A percentile compares a stretch with the other conserved stretches of the same genome.
phyloP scores from a whole-genome alignment of 1,140 invertebrate genomes.

The Oedothorax gibbosus region DNA sequence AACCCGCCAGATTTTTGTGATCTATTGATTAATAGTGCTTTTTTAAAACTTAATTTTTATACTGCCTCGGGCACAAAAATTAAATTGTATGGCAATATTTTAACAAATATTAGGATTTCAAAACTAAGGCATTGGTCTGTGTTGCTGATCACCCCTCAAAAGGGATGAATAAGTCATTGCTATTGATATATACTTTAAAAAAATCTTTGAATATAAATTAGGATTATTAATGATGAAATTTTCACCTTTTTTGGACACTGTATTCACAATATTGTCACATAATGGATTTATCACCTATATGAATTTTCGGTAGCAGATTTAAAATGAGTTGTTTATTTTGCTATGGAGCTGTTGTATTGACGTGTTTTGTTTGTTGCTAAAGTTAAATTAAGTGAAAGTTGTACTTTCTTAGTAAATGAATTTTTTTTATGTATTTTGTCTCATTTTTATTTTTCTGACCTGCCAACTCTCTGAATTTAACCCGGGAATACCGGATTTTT shows the following conservation, averaged over 20 bases:
- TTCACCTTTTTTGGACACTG: not conserved
- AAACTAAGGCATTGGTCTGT: too few species aligned
- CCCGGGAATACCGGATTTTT: too few species aligned
- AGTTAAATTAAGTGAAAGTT: not conserved
- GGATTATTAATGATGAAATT: not conserved
- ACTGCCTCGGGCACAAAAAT: too few species aligned
- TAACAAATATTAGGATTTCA: too few species aligned
- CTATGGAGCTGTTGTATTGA: not conserved
- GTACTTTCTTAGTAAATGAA: constrained; percentile 6
- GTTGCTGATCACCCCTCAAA: not conserved
- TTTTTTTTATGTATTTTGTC: not conserved
- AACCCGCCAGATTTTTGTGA: too few species aligned
- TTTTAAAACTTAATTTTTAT: too few species aligned
- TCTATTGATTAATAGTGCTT: too few species aligned
- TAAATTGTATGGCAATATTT: too few species aligned
- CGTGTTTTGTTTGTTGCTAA: not conserved
- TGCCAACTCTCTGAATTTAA: too few species aligned
- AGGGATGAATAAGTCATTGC: not conserved
- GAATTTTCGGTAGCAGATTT: not conserved
- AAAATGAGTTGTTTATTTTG: not conserved
- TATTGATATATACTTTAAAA: not conserved
- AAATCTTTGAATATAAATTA: not conserved
- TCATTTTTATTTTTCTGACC: not conserved
- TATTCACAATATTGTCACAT: not conserved
- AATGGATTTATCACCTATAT: not conserved